These are phyloP conservation scores for Platygyra sinensis DNA, from an alignment of 64 coral and sea anemone species.

Conservation along the genomic window DNA sequence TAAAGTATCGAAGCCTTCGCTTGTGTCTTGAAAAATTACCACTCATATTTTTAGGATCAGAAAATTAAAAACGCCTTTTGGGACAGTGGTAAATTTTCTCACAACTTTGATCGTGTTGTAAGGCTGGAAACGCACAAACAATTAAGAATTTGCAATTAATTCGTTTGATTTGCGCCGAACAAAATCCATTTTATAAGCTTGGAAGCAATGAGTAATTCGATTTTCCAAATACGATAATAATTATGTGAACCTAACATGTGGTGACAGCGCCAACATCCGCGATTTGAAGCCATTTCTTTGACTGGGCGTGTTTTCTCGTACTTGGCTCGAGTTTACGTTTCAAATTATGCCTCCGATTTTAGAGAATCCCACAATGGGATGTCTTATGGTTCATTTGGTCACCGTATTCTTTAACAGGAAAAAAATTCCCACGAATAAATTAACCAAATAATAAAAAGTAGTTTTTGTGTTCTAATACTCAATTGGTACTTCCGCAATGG, in stretches of 20 bases:
- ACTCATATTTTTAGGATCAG: not conserved
- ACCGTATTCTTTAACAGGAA: constrained; percentile 3
- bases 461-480: constrained; percentile 18
- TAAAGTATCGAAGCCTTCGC: not conserved
- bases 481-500: constrained; percentile 26
- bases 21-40: not conserved
- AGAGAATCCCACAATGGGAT: constrained; percentile 31
- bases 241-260: constrained; percentile 52
- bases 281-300: not conserved
- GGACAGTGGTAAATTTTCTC: not conserved
- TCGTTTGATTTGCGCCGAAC: constrained; percentile 17
- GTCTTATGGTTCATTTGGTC: constrained; percentile 16
- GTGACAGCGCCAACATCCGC: not conserved
- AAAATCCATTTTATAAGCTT: constrained; percentile 46
- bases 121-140: not conserved
- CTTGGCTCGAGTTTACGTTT: constrained; percentile 36
- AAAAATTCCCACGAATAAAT: constrained; percentile 47
- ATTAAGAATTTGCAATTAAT: constrained; percentile 39
- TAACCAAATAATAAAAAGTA: constrained; percentile 14
- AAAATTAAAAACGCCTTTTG: not conserved
- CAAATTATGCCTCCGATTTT: constrained; percentile 33
- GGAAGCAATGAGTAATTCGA: constrained; percentile 10
- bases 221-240: constrained; percentile 37
- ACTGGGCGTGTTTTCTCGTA: not conserved
- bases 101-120: not conserved